Percentiles rank a stretch among this genome's conserved stretches.
Conservation (phyloP, 2,888 invertebrate genomes). For the Bhutanitis thaidina region DNA sequence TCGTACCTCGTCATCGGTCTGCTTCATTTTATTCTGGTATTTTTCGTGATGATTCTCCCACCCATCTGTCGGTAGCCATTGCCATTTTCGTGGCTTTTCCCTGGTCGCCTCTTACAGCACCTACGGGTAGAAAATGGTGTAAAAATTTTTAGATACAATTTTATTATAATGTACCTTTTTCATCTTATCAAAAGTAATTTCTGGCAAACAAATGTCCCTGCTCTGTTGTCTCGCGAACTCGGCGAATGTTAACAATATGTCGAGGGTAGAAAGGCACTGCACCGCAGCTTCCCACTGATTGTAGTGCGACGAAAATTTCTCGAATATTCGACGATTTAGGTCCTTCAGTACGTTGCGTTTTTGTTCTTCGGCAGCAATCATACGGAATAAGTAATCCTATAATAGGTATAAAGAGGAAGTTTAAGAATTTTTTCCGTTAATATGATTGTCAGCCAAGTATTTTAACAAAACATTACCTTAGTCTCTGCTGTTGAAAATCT, state of each 20-base stretch:
- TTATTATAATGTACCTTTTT: too few relatives aligned
- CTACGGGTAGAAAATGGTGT: too few relatives aligned
- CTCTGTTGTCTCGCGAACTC: slow-evolving; percentile 87
- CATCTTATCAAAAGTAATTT: slow-evolving; percentile 73
- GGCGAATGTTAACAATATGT: slow-evolving; percentile 90
- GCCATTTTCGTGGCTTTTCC: too few relatives aligned
- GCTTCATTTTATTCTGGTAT: too few relatives aligned
- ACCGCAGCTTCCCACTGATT: slow-evolving; percentile 89
- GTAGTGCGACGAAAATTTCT: slow-evolving; percentile 88
- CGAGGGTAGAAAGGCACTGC: slow-evolving; percentile 88
- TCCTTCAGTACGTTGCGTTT: slow-evolving; percentile 88
- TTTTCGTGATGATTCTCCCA: too few relatives aligned
- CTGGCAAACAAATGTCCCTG: slow-evolving; percentile 87
- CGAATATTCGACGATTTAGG: slow-evolving; percentile 90
- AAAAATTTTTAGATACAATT: too few relatives aligned
- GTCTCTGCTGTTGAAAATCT: slow-evolving; percentile 90
- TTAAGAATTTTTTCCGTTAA: too few relatives aligned
- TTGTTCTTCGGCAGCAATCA: slow-evolving; percentile 90
- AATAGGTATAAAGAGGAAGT: neutral
- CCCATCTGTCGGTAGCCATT: too few relatives aligned
- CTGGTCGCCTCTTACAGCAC: too few relatives aligned
- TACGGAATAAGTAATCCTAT: slow-evolving; percentile 85
- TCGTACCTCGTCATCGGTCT: too few relatives aligned
- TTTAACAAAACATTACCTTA: slow-evolving; percentile 83
- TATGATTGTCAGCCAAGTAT: too few relatives aligned